Evolutionary conservation across 2,888 invertebrate genomes (phyloP).

Genomic region (Orthonevra nobilis): DNA sequence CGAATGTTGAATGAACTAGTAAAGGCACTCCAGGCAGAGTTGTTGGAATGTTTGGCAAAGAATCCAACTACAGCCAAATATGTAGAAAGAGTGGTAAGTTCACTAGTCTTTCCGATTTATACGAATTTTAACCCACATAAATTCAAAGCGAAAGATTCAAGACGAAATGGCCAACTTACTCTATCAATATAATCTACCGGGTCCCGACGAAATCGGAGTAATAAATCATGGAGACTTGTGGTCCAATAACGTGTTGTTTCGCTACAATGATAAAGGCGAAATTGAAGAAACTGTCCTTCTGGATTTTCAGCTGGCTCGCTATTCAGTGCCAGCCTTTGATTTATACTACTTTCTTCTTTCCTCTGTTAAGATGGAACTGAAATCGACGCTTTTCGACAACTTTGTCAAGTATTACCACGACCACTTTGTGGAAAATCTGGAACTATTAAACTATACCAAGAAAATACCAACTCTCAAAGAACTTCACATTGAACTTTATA

Average conservation of each 20-base stretch:
- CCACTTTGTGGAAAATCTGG: constrained; percentile 73
- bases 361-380: constrained; percentile 75
- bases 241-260: constrained; percentile 76
- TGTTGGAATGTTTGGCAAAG: constrained; percentile 43
- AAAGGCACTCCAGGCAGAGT: no score
- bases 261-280: constrained; percentile 72
- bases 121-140: no score
- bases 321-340: constrained; percentile 75
- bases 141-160: constrained; percentile 70
- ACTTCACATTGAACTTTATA: constrained; percentile 73
- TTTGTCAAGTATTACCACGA: constrained; percentile 76
- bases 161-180: constrained; percentile 55
- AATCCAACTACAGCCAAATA: constrained; percentile 71
- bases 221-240: constrained; percentile 76
- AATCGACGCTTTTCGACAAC: constrained; percentile 76
- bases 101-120: no score
- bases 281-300: constrained; percentile 74
- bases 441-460: constrained; percentile 74
- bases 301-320: constrained; percentile 75
- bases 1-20: no score
- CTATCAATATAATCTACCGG: constrained; percentile 10
- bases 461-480: constrained; percentile 74
- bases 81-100: constrained; percentile 73
- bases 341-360: constrained; percentile 76
- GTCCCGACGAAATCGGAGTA: constrained; percentile 73